Conservation (phyloP, 35 echinoderm and acorn worm genomes). For the Holothuria glaberrima region DNA sequence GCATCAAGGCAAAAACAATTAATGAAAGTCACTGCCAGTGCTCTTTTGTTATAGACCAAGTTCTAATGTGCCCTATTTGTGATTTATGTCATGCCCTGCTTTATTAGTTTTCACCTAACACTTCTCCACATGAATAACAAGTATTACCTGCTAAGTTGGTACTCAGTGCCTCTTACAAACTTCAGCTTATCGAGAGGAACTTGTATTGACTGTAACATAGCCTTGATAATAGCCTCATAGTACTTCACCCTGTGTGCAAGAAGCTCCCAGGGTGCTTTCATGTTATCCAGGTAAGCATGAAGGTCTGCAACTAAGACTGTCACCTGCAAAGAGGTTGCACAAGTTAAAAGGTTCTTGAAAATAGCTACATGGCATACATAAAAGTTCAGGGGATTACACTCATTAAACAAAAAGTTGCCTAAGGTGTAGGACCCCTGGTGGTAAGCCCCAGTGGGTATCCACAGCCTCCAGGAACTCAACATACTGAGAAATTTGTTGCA, state of each 20-base stretch:
- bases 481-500: too few species aligned
- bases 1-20: too few species aligned
- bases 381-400: too few species aligned
- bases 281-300: slow-evolving; percentile 98
- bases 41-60: too few species aligned
- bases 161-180: slow-evolving; percentile 95
- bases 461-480: too few species aligned
- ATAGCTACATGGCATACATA: too few species aligned
- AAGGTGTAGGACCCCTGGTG: too few species aligned
- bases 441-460: too few species aligned
- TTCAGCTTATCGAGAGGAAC: slow-evolving; percentile 91
- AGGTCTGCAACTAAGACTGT: slow-evolving; percentile 94
- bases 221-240: slow-evolving; percentile 93
- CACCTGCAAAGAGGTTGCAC: slow-evolving; percentile 69
- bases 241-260: slow-evolving; percentile 77
- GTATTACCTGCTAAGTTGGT: slow-evolving; percentile 84
- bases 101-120: not conserved
- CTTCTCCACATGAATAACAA: not conserved
- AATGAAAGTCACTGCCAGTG: too few species aligned
- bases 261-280: slow-evolving; percentile 97
- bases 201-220: slow-evolving; percentile 88
- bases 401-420: too few species aligned
- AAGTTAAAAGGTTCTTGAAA: not conserved
- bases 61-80: too few species aligned
- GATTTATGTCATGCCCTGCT: too few species aligned